Conservation (phyloP, 2,113 vertebrate genomes). For the Neogobius melanostomus region DNA sequence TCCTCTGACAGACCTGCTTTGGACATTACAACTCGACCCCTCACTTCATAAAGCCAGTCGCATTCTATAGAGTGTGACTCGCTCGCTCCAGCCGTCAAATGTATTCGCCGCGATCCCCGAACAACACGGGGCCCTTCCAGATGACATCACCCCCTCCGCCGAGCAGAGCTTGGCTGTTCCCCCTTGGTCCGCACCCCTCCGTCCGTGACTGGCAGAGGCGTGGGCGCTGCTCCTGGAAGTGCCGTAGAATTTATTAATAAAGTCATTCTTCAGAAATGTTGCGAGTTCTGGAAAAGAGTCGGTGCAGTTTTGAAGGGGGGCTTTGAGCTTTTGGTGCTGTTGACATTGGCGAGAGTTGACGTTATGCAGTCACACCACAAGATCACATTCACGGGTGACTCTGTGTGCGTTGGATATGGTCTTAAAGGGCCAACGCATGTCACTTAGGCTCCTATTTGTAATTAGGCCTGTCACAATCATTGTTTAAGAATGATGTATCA, state of each 20-base stretch:
- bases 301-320: conserved; percentile 48
- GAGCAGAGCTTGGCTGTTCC: conserved; percentile 33
- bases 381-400: conserved; percentile 33
- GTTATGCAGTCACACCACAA: conserved; percentile 31
- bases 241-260: conserved; percentile 42
- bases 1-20: conserved; percentile 11
- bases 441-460: conserved; percentile 16
- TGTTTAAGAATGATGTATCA: too few relatives aligned
- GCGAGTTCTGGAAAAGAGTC: conserved; percentile 36
- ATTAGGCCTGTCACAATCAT: neutral
- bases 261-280: conserved; percentile 40
- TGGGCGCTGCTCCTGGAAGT: conserved; percentile 29
- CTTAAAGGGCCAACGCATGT: conserved; percentile 31
- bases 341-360: conserved; percentile 47
- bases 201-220: conserved; percentile 17
- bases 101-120: conserved; percentile 18
- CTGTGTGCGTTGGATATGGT: conserved; percentile 46
- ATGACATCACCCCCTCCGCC: conserved; percentile 33
- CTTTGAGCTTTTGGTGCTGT: conserved; percentile 43
- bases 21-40: conserved; percentile 19
- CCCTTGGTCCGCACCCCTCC: conserved; percentile 21
- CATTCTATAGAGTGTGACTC: neutral
- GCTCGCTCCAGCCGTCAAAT: conserved; percentile 18
- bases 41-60: conserved; percentile 32
- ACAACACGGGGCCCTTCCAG: conserved; percentile 28